Base-by-base conservation (phyloP, 1,140 invertebrate species). In the Cylas formicarius region DNA sequence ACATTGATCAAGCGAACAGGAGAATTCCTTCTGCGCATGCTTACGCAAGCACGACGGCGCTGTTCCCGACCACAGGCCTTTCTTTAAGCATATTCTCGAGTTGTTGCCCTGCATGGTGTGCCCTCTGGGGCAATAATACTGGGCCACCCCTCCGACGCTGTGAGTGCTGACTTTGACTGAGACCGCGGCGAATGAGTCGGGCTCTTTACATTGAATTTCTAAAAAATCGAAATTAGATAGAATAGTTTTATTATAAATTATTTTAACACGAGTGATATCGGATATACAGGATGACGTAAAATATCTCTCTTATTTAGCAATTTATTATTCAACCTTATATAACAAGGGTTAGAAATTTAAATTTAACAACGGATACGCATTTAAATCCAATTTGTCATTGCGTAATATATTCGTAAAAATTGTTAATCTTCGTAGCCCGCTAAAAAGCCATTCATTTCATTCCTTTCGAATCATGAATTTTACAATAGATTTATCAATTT, bases 111-210 rank as follows among this genome's bases (percentile, higher is more conserved):
- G 73, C 61, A 94, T 73, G 19, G 74, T 76, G 57, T 84, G 84
- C 0, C 91, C 91, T 56, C 79, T 73, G 11, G 81, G 75, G 63
- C 92, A 96, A 13, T 77, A 74, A 59, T 93, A 94, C 52, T 78
- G 77, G 1, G 84, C 84, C 26, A 82, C 70, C 0, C 82, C 80
- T 9, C 84, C 86, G 10, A 90, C 80, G 53, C 80, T 81, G 51
- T 76, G 74, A 1, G 78, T 81, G 13, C 66, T 69, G 1, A 67
- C 61, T 55, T 79, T 73, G 1, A 76, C 72, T 13, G 68, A 68
- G 4, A 82, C 56, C 23, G 72, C 71, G 9, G 75, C 72, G 65
- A 67, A 43, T 69, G 69, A 44, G 80, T 79, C 5, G 81, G 83
- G 83, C 52, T 81, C 75, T 48, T 72, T 73, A 59, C 87, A 90